A percentile compares a stretch with the other conserved stretches of the same genome.
Evolutionary conservation across 2,113 vertebrate genomes (phyloP).

Genomic region (Dasyornis broadbenti): DNA sequence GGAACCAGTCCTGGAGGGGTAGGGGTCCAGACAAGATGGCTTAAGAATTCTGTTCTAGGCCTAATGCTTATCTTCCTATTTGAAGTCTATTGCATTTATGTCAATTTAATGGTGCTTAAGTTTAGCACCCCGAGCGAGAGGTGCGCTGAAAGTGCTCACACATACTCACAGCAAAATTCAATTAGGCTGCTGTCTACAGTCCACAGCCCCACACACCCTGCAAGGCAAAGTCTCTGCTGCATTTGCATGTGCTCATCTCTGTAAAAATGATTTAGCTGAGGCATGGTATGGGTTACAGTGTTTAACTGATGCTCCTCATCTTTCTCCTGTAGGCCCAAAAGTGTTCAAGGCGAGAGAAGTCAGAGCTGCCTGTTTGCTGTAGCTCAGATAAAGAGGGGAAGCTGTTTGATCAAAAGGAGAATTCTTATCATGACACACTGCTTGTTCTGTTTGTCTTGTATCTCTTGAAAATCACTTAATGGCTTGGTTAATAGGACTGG

Average conservation of each 20-base stretch:
- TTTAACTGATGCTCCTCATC: neutral
- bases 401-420: neutral
- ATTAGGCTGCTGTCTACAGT: neutral
- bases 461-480: neutral
- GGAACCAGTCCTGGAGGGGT: neutral
- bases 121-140: neutral
- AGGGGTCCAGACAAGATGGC: neutral
- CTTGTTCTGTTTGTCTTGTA: neutral
- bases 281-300: neutral
- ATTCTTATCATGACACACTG: neutral
- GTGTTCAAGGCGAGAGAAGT: neutral
- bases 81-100: neutral
- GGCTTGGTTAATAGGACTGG: neutral
- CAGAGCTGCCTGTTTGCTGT: neutral
- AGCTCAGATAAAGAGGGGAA: neutral
- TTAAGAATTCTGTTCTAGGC: neutral
- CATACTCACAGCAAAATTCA: neutral
- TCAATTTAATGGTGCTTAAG: slow-evolving; percentile 14
- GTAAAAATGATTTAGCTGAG: neutral
- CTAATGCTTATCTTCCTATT: neutral
- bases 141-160: neutral
- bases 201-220: neutral
- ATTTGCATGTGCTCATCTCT: neutral
- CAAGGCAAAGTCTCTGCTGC: neutral
- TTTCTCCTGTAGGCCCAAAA: neutral